Conservation (phyloP, 2,888 invertebrate genomes). For the Drosophila planitibia region DNA sequence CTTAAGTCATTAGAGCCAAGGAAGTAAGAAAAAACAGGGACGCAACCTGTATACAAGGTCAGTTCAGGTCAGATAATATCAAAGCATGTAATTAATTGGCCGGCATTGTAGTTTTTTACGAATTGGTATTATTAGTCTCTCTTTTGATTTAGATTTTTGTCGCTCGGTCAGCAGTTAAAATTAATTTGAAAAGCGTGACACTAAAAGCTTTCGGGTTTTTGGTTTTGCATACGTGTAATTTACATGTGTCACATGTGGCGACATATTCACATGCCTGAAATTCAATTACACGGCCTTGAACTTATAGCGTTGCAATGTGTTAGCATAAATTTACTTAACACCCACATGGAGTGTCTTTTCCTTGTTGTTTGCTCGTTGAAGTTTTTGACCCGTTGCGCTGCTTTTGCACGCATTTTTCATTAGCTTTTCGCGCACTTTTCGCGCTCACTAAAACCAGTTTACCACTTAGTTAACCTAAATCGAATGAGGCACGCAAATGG, state of each 20-base stretch:
- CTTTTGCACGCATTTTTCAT: slow-evolving; percentile 65
- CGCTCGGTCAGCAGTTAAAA: slow-evolving; percentile 26
- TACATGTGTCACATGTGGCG: slow-evolving; percentile 2
- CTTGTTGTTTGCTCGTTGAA: neutral
- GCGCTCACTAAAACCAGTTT: slow-evolving; percentile 44
- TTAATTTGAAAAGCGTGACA: slow-evolving; percentile 56
- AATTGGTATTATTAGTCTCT: slow-evolving; percentile 21
- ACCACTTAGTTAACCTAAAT: slow-evolving; percentile 78
- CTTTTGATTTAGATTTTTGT: slow-evolving; percentile 35
- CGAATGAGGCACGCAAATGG: slow-evolving; percentile 63
- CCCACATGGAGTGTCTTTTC: neutral
- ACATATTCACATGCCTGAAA: slow-evolving; percentile 27
- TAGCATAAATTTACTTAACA: slow-evolving; percentile 34
- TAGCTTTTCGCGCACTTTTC: slow-evolving; percentile 55
- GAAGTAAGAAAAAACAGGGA: neutral
- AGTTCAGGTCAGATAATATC: slow-evolving; percentile 42
- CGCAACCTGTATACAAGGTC: slow-evolving; percentile 45
- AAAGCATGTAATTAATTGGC: slow-evolving; percentile 45
- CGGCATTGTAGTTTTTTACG: slow-evolving; percentile 10
- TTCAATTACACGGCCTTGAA: slow-evolving; percentile 68
- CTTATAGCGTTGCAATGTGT: slow-evolving; percentile 43
- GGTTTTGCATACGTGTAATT: slow-evolving; percentile 5
- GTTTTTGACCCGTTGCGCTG: slow-evolving; percentile 20
- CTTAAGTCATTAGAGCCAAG: slow-evolving; percentile 43
- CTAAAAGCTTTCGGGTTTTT: slow-evolving; percentile 18